These are phyloP conservation scores for Hipparchia semele DNA, from an alignment of 2,888 invertebrate species.

Conservation along the genomic window DNA sequence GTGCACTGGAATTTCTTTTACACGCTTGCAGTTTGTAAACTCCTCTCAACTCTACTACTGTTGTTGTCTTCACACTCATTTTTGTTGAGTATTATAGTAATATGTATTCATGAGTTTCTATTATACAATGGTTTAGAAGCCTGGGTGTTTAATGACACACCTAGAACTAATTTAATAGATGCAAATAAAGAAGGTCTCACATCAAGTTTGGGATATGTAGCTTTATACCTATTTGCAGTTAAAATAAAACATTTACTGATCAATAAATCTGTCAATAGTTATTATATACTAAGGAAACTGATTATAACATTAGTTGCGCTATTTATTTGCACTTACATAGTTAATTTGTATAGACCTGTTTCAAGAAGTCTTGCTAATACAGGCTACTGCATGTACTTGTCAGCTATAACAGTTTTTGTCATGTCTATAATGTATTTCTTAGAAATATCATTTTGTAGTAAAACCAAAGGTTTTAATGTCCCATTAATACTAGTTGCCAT, in stretches of 20 bases:
- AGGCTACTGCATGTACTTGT: conserved; percentile 90
- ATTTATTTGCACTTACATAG: conserved; percentile 72
- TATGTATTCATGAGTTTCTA: conserved; percentile 86
- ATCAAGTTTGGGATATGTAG: conserved; percentile 92
- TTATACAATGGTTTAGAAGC: conserved; percentile 85
- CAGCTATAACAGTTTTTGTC: conserved; percentile 84
- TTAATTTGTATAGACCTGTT: conserved; percentile 80
- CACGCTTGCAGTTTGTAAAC: conserved; percentile 92
- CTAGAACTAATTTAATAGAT: conserved; percentile 84
- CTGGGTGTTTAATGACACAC: conserved; percentile 86
- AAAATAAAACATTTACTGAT: conserved; percentile 83
- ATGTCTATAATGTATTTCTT: conserved; percentile 80
- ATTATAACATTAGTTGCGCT: conserved; percentile 51
- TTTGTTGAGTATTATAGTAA: conserved; percentile 78
- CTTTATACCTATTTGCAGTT: conserved; percentile 90
- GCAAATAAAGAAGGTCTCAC: conserved; percentile 97
- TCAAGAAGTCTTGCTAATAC: conserved; percentile 93
- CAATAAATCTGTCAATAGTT: conserved; percentile 55
- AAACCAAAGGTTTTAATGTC: conserved; percentile 50
- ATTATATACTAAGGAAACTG: conserved; percentile 47
- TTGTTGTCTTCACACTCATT: conserved; percentile 79
- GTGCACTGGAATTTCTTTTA: conserved; percentile 99
- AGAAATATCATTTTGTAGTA: conserved; percentile 74
- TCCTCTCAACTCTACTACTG: conserved; percentile 86
- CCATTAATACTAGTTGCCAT: conserved; percentile 87